Conservation (phyloP, 2,113 vertebrate genomes). For the Struthio camelus region DNA sequence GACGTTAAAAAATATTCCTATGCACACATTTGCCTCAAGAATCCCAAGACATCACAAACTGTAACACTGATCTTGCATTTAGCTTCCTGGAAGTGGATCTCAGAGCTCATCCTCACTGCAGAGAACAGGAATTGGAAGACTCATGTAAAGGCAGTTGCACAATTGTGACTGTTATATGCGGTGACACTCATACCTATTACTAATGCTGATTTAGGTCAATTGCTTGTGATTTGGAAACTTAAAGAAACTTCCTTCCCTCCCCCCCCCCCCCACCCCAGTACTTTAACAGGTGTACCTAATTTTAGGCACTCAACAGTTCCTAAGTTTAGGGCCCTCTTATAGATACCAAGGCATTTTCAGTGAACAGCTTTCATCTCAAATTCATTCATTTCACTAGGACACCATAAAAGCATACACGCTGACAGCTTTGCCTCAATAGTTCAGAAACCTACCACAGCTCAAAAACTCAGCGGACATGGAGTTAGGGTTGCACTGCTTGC, state of each 20-base stretch:
- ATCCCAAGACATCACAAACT: background rate
- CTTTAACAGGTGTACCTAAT: background rate
- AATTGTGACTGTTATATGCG: background rate
- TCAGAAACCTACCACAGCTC: background rate
- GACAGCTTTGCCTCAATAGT: background rate
- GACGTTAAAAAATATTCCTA: background rate
- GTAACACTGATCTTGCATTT: background rate
- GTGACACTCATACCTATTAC: rapidly evolving
- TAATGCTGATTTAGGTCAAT: background rate
- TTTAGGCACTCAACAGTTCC: background rate
- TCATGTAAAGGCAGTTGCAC: background rate
- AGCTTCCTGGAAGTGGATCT: background rate
- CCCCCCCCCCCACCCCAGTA: too few relatives aligned
- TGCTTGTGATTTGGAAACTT: background rate
- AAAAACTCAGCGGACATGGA: background rate
- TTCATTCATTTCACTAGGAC: background rate
- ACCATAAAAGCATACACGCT: background rate
- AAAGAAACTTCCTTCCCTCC: background rate
- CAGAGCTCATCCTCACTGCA: background rate
- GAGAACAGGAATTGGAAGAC: background rate
- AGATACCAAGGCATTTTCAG: background rate
- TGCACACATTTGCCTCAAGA: background rate
- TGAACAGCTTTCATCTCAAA: background rate
- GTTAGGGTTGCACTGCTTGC: background rate
- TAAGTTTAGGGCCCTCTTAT: background rate